Conservation (phyloP, 2,888 invertebrate species). For the Catocala sponsa region DNA sequence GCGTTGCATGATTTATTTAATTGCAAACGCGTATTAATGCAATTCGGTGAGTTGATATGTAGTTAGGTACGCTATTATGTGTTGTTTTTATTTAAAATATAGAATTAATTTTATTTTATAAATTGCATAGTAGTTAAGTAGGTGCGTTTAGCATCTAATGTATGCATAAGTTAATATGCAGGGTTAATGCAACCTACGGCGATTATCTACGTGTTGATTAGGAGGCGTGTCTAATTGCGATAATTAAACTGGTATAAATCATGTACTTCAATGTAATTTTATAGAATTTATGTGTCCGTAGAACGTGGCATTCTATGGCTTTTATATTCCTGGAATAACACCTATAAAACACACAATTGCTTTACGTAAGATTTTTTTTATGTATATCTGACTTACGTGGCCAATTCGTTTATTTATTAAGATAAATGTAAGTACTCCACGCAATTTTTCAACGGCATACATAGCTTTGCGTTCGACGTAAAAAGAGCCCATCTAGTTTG, state of each 20-base stretch:
- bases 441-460: slow-evolving; percentile 43
- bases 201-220: slow-evolving; percentile 50
- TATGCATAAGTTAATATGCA: slow-evolving; percentile 17
- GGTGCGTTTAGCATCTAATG: slow-evolving; percentile 34
- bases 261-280: slow-evolving; percentile 64
- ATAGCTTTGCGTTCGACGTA: slow-evolving; percentile 30
- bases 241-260: slow-evolving; percentile 78
- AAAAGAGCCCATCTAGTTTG: slow-evolving; percentile 26
- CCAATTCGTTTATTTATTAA: slow-evolving; percentile 35
- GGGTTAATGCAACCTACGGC: slow-evolving; percentile 32
- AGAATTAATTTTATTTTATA: no score
- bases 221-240: slow-evolving; percentile 78
- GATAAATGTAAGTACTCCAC: slow-evolving; percentile 33
- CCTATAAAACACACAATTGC: slow-evolving; percentile 27
- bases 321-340: slow-evolving; percentile 44
- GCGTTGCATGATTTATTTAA: no score
- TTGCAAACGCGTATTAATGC: no score
- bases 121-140: no score
- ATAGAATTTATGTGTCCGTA: slow-evolving; percentile 37
- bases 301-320: slow-evolving; percentile 31
- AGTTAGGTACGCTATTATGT: no score
- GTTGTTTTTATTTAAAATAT: no score
- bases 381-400: background rate
- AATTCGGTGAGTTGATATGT: no score
- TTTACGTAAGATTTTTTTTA: background rate